A percentile compares a stretch with the other conserved stretches of the same genome.
Conservation (phyloP, 2,797 vertebrate species). For the Acridotheres tristis region DNA sequence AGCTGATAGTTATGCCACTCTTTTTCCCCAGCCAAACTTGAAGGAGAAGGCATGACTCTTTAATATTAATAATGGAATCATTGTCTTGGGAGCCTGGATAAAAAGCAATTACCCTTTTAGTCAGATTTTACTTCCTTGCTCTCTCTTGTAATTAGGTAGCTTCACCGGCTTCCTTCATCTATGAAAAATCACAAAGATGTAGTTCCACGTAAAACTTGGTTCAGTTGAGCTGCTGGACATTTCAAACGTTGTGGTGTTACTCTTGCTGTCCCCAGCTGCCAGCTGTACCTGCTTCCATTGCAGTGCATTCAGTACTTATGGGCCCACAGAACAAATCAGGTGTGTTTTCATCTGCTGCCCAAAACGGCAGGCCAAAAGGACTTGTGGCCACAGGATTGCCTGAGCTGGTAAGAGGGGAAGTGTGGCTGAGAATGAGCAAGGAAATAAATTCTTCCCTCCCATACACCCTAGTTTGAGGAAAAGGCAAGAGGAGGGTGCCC, state of each 20-base stretch:
- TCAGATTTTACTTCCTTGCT: constrained; percentile 17
- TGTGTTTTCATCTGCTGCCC: neutral
- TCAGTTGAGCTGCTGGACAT: neutral
- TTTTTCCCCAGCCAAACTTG: neutral
- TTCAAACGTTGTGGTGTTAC: neutral
- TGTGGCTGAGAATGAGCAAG: neutral
- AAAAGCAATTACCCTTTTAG: constrained; percentile 28
- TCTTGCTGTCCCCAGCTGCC: neutral
- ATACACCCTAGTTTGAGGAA: neutral
- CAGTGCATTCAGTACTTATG: neutral
- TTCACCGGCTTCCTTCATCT: neutral
- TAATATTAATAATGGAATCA: neutral
- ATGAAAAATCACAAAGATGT: neutral
- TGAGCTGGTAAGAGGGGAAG: neutral
- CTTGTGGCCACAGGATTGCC: neutral
- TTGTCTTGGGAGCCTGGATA: constrained; percentile 9
- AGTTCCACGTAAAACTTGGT: neutral
- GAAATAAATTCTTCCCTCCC: neutral
- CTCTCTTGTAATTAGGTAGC: constrained; percentile 10
- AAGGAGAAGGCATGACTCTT: constrained; percentile 3
- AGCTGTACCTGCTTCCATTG: neutral
- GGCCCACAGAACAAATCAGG: neutral
- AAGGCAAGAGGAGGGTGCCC: neutral
- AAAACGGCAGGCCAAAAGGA: neutral
- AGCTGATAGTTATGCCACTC: neutral